Evolutionary conservation across 2,113 vertebrate species (phyloP).

Genomic region (Galeopterus variegatus): DNA sequence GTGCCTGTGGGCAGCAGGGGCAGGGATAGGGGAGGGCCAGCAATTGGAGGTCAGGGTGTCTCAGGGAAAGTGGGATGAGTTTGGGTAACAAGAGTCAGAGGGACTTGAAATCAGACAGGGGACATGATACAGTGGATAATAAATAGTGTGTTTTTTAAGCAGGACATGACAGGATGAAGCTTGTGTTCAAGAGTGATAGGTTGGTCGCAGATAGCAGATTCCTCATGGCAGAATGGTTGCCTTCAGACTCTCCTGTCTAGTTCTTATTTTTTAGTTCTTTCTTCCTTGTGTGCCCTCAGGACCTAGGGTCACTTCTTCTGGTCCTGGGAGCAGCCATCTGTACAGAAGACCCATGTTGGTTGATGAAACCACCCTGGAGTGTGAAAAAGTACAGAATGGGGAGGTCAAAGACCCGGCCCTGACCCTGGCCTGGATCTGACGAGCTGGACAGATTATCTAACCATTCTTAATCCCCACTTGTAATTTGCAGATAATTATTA

Average conservation of each 20-base stretch:
- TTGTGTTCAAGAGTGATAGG: not conserved
- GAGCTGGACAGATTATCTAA: not conserved
- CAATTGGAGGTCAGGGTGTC: not conserved
- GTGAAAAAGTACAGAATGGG: not conserved
- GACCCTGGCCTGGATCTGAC: not conserved
- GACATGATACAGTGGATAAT: not conserved
- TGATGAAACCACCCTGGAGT: not conserved
- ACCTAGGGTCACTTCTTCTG: not conserved
- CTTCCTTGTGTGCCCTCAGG: not conserved
- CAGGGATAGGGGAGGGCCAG: not conserved
- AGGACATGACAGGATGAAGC: not conserved
- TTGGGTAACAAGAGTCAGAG: not conserved
- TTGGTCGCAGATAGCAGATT: not conserved
- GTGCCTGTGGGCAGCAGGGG: not conserved
- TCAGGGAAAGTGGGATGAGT: not conserved
- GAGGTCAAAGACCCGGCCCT: not conserved
- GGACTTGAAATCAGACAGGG: not conserved
- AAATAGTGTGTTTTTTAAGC: not conserved
- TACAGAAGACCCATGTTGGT: not conserved
- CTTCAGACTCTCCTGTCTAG: not conserved
- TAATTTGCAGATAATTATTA: conserved; percentile 22
- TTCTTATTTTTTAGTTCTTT: not conserved
- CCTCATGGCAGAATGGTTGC: not conserved
- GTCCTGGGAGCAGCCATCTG: not conserved
- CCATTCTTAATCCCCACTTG: not conserved